Evolutionary conservation across 2,113 vertebrate genomes (phyloP).

Genomic region (Micronycteris hirsuta): DNA sequence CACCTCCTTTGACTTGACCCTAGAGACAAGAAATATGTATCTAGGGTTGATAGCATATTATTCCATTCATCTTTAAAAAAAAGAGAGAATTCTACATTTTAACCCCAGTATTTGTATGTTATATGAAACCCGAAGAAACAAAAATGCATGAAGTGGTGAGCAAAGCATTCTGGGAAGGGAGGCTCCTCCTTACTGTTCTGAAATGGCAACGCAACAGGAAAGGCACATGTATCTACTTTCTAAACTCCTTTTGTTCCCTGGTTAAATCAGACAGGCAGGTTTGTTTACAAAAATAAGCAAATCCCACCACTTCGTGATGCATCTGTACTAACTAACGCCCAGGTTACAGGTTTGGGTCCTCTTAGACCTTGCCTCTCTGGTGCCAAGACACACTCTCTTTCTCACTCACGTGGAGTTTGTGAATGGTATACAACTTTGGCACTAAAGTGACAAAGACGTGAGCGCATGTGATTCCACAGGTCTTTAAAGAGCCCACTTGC

Average conservation of each 20-base stretch:
- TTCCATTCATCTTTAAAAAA: not conserved
- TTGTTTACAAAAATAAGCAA: not conserved
- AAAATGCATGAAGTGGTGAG: not conserved
- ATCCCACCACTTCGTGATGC: not conserved
- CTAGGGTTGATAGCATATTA: not conserved
- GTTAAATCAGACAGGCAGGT: not conserved
- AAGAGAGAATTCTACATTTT: not conserved
- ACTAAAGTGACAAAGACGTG: conserved; percentile 41
- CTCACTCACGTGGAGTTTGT: not conserved
- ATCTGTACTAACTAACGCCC: not conserved
- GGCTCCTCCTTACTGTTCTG: not conserved
- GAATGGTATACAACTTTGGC: conserved; percentile 43
- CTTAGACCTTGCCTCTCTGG: not conserved
- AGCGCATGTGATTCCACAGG: not conserved
- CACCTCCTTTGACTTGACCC: not conserved
- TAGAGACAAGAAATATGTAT: not conserved
- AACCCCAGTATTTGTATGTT: not conserved
- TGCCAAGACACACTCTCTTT: not conserved
- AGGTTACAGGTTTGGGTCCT: not conserved
- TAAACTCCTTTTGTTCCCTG: not conserved
- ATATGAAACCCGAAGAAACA: conserved; percentile 32
- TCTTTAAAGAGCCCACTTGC: conserved; percentile 55
- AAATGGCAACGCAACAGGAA: not conserved
- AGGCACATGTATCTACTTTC: not conserved
- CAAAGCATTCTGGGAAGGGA: not conserved